phyloP scores from a whole-genome alignment of 2,888 invertebrate genomes.

The Sisyra terminalis region DNA sequence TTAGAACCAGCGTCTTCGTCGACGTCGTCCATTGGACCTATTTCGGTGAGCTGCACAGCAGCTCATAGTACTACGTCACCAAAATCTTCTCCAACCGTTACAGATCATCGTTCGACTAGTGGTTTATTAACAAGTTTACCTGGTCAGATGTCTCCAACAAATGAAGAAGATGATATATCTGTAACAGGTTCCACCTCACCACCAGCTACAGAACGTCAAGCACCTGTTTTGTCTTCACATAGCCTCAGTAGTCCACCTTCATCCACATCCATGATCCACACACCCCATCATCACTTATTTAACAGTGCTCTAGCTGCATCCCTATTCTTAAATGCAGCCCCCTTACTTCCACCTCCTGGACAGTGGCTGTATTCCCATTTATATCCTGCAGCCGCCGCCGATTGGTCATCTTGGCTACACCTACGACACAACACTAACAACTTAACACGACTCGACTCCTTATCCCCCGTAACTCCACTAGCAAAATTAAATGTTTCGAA shows the following conservation, averaged over 20 bases:
- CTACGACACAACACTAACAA: conserved; percentile 21
- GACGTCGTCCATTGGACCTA: conserved; percentile 25
- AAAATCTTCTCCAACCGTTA: conserved; percentile 36
- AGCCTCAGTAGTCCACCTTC: conserved; percentile 19
- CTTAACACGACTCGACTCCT: conserved; percentile 11
- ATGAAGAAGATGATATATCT: conserved; percentile 37
- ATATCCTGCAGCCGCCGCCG: conserved; percentile 40
- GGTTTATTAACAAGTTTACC: conserved; percentile 28
- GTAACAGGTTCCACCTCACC: conserved; percentile 44
- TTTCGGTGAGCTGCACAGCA: conserved; percentile 29
- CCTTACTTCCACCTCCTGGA: conserved; percentile 55
- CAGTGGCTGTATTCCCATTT: conserved; percentile 67
- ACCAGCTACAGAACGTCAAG: conserved; percentile 28
- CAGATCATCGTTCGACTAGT: conserved; percentile 12
- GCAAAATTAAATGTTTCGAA: conserved; percentile 1
- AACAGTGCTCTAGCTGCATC: conserved; percentile 48
- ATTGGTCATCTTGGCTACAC: conserved; percentile 45
- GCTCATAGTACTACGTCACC: conserved; percentile 59
- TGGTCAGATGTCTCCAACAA: conserved; percentile 35
- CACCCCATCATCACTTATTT: conserved; percentile 22
- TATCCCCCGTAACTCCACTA: conserved; percentile 4
- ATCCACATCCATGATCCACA: conserved; percentile 12
- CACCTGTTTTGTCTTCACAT: conserved; percentile 23
- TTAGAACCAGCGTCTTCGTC: conserved; percentile 25
- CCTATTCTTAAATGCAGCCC: conserved; percentile 58